Percentiles rank a stretch among this genome's conserved stretches.
Conservation (phyloP, 1,140 invertebrate species). For the Agrilus planipennis region DNA sequence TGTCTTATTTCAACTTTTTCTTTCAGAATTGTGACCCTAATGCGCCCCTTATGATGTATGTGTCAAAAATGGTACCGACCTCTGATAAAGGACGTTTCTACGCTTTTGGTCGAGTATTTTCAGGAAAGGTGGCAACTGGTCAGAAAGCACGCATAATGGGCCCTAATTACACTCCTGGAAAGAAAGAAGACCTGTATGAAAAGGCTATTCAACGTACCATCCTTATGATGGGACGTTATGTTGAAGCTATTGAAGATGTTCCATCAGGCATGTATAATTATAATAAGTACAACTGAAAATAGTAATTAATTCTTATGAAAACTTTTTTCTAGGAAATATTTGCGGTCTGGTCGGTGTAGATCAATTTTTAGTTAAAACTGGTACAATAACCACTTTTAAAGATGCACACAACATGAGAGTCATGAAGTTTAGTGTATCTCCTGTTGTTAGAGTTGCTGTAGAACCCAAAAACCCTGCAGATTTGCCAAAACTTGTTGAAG, state of each 20-base stretch:
- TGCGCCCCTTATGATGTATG: conserved; percentile 99
- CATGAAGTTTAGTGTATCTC: conserved; percentile 98
- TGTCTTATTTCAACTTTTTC: conserved; percentile 12
- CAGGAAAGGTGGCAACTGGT: conserved; percentile 88
- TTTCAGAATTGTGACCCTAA: conserved; percentile 84
- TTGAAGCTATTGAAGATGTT: conserved; percentile 98
- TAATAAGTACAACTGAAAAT: background rate
- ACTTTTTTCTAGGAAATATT: conserved; percentile 57
- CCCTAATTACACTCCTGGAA: conserved; percentile 93
- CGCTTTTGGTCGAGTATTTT: conserved; percentile 99
- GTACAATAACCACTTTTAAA: conserved; percentile 98
- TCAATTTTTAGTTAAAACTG: conserved; percentile 98
- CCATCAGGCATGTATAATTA: conserved; percentile 60
- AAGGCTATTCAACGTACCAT: conserved; percentile 99
- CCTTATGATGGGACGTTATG: conserved; percentile 99
- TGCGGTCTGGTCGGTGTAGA: conserved; percentile 99
- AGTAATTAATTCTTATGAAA: background rate
- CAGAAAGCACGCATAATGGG: conserved; percentile 97
- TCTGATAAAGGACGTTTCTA: conserved; percentile 99
- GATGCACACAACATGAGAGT: conserved; percentile 99
- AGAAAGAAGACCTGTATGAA: conserved; percentile 98
- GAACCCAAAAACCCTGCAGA: conserved; percentile 99
- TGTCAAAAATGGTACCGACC: conserved; percentile 99
- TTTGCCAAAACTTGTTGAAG: conserved; percentile 97
- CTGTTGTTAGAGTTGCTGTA: conserved; percentile 98